A percentile compares a stretch with the other conserved stretches of the same genome.
These are phyloP conservation scores for Rallus limicola DNA, from an alignment of 2,113 vertebrate species.

Conservation along the genomic window DNA sequence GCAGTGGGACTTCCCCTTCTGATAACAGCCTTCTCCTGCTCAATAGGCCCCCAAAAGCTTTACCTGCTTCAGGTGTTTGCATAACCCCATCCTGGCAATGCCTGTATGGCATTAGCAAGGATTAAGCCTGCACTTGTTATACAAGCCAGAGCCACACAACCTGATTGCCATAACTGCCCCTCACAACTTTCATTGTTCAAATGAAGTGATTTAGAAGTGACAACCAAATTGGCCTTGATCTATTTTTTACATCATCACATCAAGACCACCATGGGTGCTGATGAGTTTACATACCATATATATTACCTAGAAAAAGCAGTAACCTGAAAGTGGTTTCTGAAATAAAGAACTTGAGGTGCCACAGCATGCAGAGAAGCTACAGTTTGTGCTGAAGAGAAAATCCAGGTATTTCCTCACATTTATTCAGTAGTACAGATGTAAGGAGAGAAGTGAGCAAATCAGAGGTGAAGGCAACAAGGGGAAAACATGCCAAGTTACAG, in stretches of 20 bases:
- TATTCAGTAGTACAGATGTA: background rate
- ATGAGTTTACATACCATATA: background rate
- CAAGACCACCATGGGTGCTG: background rate
- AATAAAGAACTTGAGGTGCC: background rate
- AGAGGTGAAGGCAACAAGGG: background rate
- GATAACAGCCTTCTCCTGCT: background rate
- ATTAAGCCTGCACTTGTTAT: fast-evolving
- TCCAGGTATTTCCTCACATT: background rate
- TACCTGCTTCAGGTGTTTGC: background rate
- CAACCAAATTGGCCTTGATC: background rate
- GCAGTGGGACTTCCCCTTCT: fast-evolving
- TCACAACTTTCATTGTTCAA: background rate
- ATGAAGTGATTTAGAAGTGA: background rate
- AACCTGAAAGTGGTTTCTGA: background rate
- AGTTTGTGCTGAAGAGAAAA: background rate
- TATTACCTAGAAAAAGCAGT: background rate
- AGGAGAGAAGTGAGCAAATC: background rate
- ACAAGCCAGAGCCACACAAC: fast-evolving
- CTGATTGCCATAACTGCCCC: background rate
- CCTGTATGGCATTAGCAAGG: background rate
- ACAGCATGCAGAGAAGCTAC: background rate
- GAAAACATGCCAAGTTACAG: background rate
- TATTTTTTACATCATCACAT: background rate
- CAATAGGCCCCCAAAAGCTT: background rate
- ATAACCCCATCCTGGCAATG: fast-evolving